Evolutionary conservation across 2,113 vertebrate genomes (phyloP), one percentile per base, ranked within the genome.

Genomic region (Mirza zaza): DNA sequence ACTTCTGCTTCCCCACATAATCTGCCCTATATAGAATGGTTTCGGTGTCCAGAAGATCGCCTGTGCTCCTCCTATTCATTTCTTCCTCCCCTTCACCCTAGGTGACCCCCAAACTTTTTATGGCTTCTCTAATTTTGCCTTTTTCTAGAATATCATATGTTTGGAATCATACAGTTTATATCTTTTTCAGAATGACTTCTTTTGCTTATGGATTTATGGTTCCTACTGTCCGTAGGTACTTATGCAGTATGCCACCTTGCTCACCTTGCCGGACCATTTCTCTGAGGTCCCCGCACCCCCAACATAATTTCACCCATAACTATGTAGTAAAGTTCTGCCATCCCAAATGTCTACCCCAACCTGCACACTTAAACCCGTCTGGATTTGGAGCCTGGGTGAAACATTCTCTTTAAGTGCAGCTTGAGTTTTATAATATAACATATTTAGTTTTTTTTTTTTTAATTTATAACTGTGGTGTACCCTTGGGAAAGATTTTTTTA

Each of bases 161-260:
- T 57, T 45, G 65, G 12, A 92, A 20, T 32, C 36, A 73, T 17
- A 6, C 14, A 45, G 2, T 36, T 2, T 36, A 1, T 6, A 39
- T 10, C 10, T 14, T 65, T 87, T 87, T 20, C 36, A 92, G 50
- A 82, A 67, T 65, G 36, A 6, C 25, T 82, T 59, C 23, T 82
- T 9, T 82, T 36, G 34, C 36, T 21, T 25, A 15, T 9, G 2
- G 2, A 34, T 36, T 50, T 2, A 39, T 17, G 8, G 0, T 39
- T 36, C 36, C 32, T 76, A 25, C 12, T 20, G 9, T 11, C 13
- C 55, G 8, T 25, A 3, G 32, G 2, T 55, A 1, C 29, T 45
- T 21, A 29, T 61, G 13, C 5, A 59, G 8, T n/a, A 3, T 7
- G 27, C 14, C 50, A 42, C 8, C 3, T 79, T 52, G 13, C 17